phyloP scores from a whole-genome alignment of 2,797 vertebrate species.

The Melanotaenia pygmaea region DNA sequence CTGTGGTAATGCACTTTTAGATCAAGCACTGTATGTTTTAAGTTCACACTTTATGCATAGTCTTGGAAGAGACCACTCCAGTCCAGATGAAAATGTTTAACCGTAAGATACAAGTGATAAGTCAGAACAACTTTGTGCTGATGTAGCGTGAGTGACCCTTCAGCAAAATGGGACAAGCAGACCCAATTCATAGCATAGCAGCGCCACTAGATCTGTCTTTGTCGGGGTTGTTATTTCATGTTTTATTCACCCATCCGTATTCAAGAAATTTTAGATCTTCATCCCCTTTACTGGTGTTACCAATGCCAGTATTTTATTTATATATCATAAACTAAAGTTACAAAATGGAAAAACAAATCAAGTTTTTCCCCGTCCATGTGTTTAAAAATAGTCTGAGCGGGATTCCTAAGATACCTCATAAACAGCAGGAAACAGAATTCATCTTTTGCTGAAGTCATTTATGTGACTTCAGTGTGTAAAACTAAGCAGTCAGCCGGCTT shows the following conservation, averaged over 20 bases:
- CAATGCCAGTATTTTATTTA: neutral
- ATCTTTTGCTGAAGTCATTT: neutral
- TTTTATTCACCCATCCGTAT: neutral
- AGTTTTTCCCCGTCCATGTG: neutral
- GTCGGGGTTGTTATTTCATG: neutral
- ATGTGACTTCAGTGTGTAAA: neutral
- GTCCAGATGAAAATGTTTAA: neutral
- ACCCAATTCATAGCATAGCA: too few species aligned
- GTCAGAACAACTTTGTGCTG: neutral
- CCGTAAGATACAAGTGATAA: too few species aligned
- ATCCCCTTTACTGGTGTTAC: neutral
- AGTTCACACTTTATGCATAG: neutral
- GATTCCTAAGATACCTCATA: neutral
- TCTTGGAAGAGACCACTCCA: neutral
- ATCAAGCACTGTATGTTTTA: neutral
- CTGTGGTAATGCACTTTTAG: neutral
- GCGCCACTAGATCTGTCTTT: neutral
- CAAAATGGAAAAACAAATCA: neutral
- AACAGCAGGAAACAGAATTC: neutral
- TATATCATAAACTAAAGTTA: neutral
- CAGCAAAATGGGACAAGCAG: neutral
- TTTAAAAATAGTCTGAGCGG: neutral
- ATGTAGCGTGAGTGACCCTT: neutral
- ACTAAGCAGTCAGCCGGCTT: neutral
- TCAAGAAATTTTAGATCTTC: constrained; percentile 1